These are phyloP conservation scores for Eptatretus atami DNA, from an alignment of 2,797 vertebrate genomes.

Conservation along the genomic window DNA sequence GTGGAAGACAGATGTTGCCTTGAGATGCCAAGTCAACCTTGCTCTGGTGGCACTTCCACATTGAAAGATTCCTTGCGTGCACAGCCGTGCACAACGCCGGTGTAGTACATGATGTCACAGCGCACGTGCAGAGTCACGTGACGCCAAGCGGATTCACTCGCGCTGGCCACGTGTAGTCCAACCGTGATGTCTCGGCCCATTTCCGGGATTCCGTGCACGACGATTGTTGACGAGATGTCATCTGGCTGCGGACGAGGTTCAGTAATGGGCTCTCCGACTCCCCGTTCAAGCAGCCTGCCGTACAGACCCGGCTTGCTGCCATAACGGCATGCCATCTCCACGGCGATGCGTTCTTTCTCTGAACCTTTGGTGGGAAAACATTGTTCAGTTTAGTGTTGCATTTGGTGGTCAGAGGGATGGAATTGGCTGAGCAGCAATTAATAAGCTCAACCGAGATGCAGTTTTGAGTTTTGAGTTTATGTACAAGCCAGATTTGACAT, in stretches of 20 bases:
- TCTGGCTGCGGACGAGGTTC: constrained; percentile 24
- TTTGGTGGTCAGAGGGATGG: neutral
- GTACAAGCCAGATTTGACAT: too few species aligned
- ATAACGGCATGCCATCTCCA: constrained; percentile 39
- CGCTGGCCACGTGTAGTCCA: constrained; percentile 29
- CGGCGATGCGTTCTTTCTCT: constrained; percentile 42
- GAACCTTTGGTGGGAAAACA: constrained; percentile 18
- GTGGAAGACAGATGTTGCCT: too few species aligned
- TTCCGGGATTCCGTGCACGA: too few species aligned
- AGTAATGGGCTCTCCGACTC: constrained; percentile 11
- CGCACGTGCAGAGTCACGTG: constrained; percentile 26
- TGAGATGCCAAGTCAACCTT: constrained; percentile 17
- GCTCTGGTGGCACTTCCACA: constrained; percentile 24
- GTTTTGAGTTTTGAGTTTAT: too few species aligned
- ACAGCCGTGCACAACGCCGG: constrained; percentile 29
- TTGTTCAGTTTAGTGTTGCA: neutral
- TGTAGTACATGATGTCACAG: constrained; percentile 38
- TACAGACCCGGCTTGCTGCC: constrained; percentile 38
- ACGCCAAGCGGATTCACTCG: constrained; percentile 18
- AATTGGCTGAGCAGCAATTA: too few species aligned
- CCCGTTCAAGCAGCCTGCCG: constrained; percentile 7
- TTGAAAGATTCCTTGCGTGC: constrained; percentile 29
- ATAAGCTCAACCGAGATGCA: too few species aligned
- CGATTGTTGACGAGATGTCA: constrained; percentile 17
- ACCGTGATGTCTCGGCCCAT: constrained; percentile 31